Conservation (phyloP, 2,113 vertebrate species). For the Theropithecus gelada region DNA sequence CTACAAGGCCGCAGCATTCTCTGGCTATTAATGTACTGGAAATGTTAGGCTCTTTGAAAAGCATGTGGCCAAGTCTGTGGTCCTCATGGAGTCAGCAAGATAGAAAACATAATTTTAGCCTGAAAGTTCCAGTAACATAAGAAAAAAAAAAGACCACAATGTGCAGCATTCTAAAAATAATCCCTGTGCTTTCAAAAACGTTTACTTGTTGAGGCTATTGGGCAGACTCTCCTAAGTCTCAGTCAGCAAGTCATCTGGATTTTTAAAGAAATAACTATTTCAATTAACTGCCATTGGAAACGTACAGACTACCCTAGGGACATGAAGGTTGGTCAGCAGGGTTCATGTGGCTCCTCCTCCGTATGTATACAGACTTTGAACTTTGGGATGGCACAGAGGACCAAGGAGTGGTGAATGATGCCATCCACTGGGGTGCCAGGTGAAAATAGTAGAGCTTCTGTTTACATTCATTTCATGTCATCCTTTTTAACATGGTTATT, state of each 20-base stretch:
- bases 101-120: conserved; percentile 66
- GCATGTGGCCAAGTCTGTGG: conserved; percentile 34
- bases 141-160: neutral
- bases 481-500: neutral
- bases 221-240: neutral
- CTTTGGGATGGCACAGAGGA: neutral
- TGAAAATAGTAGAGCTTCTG: neutral
- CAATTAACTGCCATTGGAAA: neutral
- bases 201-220: neutral
- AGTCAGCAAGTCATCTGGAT: neutral
- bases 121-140: conserved; percentile 59
- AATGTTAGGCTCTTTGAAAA: conserved; percentile 70
- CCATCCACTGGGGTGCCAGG: neutral
- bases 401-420: too few species aligned
- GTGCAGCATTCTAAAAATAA: neutral
- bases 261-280: neutral
- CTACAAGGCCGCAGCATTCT: neutral
- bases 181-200: neutral
- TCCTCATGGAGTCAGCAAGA: conserved; percentile 68
- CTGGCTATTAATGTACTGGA: conserved; percentile 36
- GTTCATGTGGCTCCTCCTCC: fast-evolving
- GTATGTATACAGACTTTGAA: neutral
- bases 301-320: neutral
- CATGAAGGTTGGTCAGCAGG: too few species aligned
- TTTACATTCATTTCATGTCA: neutral